Percentiles rank a stretch among this genome's conserved stretches.
These are phyloP conservation scores for Phataginus tricuspis DNA, from an alignment of 2,797 vertebrate genomes.

Conservation along the genomic window DNA sequence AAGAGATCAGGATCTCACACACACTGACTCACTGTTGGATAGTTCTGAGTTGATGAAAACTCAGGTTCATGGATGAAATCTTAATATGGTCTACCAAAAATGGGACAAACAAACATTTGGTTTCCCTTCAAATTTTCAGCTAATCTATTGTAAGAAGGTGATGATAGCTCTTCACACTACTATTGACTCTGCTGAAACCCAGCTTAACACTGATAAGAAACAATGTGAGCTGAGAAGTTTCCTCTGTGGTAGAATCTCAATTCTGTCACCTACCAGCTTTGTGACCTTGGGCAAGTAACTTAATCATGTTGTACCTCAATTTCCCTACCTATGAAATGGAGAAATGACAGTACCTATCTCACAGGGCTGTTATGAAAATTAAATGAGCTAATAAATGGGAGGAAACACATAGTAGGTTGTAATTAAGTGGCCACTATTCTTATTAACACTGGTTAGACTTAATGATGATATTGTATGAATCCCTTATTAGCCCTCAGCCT, in stretches of 20 bases:
- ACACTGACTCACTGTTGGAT: background rate
- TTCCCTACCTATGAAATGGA: background rate
- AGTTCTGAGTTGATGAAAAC: background rate
- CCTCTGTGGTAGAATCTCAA: background rate
- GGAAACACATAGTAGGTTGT: background rate
- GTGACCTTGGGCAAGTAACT: background rate
- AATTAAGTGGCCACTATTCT: background rate
- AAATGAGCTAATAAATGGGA: background rate
- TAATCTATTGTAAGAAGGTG: background rate
- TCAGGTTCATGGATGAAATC: background rate
- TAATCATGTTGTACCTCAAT: background rate
- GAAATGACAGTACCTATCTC: background rate
- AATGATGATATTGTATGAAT: background rate
- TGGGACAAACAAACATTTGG: background rate
- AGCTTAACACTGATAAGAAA: background rate
- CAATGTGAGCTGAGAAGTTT: background rate
- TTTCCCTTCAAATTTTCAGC: background rate
- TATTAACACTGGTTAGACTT: background rate
- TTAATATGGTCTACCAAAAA: background rate
- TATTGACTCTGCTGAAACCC: background rate
- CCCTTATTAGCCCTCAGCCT: background rate
- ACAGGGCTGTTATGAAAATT: constrained; percentile 25
- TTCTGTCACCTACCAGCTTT: background rate
- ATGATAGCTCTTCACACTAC: background rate
- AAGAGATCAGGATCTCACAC: background rate